Evolutionary conservation across 2,113 vertebrate genomes (phyloP).

Genomic region (Microtus richardsoni): DNA sequence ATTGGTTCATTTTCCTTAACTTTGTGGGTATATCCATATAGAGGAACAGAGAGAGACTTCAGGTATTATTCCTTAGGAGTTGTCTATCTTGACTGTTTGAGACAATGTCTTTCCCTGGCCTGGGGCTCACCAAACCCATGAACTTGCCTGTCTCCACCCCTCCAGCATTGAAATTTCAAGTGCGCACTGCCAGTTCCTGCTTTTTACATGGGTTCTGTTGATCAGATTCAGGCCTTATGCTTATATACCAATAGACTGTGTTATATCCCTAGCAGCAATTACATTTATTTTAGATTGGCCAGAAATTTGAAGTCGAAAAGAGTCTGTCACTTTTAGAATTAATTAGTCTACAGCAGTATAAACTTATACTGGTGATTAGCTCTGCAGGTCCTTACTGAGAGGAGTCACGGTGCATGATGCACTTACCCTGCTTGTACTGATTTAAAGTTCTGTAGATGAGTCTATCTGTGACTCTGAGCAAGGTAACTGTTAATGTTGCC

Average conservation of each 20-base stretch:
- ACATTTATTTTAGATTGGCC: neutral
- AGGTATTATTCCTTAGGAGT: neutral
- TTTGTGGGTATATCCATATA: neutral
- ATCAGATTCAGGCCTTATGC: neutral
- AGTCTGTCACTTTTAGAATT: slow-evolving; percentile 17
- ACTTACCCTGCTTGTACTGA: neutral
- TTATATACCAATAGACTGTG: neutral
- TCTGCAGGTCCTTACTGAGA: neutral
- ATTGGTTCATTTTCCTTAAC: neutral
- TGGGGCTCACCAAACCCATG: neutral
- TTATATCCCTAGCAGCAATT: neutral
- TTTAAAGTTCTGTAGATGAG: neutral
- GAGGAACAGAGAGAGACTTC: neutral
- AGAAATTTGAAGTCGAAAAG: slow-evolving; percentile 17
- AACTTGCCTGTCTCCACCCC: neutral
- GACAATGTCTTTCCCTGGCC: neutral
- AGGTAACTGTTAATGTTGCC: neutral
- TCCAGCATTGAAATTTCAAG: neutral
- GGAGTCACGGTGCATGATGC: neutral
- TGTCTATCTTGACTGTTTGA: neutral
- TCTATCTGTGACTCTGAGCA: neutral
- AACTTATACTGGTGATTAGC: neutral
- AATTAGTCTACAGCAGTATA: neutral
- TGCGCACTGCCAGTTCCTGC: neutral
- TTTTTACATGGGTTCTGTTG: neutral